phyloP scores from a whole-genome alignment of 2,888 invertebrate species.

The Platerodrilus igneus region DNA sequence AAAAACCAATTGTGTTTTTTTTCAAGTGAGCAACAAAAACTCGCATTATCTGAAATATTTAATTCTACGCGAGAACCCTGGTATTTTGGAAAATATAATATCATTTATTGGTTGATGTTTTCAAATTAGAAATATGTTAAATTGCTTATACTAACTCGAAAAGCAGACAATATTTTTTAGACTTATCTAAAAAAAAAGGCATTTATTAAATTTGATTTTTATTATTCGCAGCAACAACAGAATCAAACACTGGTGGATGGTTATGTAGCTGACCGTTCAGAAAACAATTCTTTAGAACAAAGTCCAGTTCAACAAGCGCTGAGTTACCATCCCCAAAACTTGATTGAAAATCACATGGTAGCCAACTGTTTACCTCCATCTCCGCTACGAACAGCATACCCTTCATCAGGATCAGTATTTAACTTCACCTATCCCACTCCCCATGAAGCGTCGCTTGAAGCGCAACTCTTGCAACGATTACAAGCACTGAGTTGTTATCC shows the following conservation, averaged over 20 bases:
- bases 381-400: conserved; percentile 40
- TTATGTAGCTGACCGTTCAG: conserved; percentile 31
- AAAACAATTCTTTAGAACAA: conserved; percentile 35
- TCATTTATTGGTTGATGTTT: no score
- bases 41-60: no score
- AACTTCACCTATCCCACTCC: conserved; percentile 38
- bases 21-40: no score
- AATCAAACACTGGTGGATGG: conserved; percentile 22
- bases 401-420: conserved; percentile 37
- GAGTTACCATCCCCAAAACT: conserved; percentile 38
- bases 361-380: conserved; percentile 42
- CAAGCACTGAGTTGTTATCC: conserved; percentile 51
- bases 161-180: neutral
- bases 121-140: neutral
- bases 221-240: conserved; percentile 24
- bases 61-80: no score
- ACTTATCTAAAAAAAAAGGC: neutral
- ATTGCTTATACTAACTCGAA: conserved; percentile 2
- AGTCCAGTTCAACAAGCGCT: conserved; percentile 38
- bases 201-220: conserved; percentile 5
- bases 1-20: no score
- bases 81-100: no score
- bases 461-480: conserved; percentile 52
- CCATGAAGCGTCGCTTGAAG: conserved; percentile 40
- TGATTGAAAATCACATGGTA: conserved; percentile 43